Percentiles rank a stretch among this genome's conserved stretches.
These are phyloP conservation scores for Quadroppia sp. DNA, from an alignment of 2,888 invertebrate genomes.

Conservation along the genomic window DNA sequence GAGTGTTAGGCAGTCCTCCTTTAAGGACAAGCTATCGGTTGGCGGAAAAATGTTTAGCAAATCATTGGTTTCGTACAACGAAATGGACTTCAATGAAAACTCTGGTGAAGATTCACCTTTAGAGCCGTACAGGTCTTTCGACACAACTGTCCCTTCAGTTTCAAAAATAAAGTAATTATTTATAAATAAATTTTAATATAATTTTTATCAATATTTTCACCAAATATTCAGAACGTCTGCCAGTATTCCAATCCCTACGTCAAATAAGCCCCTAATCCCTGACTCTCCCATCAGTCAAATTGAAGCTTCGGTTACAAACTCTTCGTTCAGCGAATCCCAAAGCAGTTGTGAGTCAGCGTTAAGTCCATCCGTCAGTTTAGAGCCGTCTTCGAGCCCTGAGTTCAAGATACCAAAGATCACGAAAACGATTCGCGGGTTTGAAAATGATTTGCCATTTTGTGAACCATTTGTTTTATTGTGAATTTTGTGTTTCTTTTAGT, in stretches of 20 bases:
- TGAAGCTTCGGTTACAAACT: background rate
- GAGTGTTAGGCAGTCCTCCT: slow-evolving; percentile 62
- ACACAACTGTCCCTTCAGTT: background rate
- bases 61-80: slow-evolving; percentile 36
- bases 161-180: slow-evolving; percentile 21
- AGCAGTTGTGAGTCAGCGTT: slow-evolving; percentile 22
- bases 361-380: background rate
- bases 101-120: slow-evolving; percentile 25
- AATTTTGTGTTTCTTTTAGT: background rate
- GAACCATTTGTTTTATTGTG: background rate
- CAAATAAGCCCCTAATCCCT: background rate
- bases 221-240: slow-evolving; percentile 11
- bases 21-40: slow-evolving; percentile 63
- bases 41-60: slow-evolving; percentile 34
- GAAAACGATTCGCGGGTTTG: background rate
- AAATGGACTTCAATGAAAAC: slow-evolving; percentile 33
- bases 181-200: background rate
- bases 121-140: slow-evolving; percentile 7
- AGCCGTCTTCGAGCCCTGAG: slow-evolving; percentile 6
- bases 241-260: slow-evolving; percentile 24
- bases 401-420: slow-evolving; percentile 27
- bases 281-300: slow-evolving; percentile 9
- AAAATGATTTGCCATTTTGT: background rate
- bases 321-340: slow-evolving; percentile 5
- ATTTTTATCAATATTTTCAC: background rate